Evolutionary conservation across 2,113 vertebrate species (phyloP).

Genomic region (Bucco capensis): DNA sequence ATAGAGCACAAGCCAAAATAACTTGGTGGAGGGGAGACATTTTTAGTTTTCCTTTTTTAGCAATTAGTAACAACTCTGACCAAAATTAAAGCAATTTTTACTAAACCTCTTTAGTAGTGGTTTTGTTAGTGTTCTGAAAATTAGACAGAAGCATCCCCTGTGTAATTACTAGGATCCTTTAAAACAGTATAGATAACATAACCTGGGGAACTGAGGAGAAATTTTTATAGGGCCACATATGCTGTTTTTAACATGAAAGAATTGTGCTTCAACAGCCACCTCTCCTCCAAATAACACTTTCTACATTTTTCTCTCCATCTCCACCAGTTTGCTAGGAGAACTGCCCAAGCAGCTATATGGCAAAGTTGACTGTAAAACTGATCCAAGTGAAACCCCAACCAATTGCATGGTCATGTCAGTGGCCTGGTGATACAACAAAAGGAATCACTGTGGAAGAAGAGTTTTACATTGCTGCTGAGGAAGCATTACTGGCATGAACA

Average conservation of each 20-base stretch:
- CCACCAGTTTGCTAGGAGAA: neutral
- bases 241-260: neutral
- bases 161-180: neutral
- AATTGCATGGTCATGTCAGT: neutral
- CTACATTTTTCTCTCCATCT: neutral
- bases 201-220: neutral
- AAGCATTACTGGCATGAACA: neutral
- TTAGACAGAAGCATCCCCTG: neutral
- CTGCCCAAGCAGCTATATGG: rapidly evolving
- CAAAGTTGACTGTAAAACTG: neutral
- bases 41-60: neutral
- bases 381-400: neutral
- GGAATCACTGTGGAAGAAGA: neutral
- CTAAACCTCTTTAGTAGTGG: neutral
- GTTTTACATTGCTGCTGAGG: neutral
- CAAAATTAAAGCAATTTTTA: neutral
- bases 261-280: neutral
- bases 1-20: neutral
- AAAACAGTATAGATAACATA: neutral
- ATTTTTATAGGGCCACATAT: too few relatives aligned
- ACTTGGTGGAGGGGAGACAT: neutral
- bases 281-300: neutral
- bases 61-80: neutral
- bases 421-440: neutral
- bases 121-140: neutral